phyloP scores from a whole-genome alignment of 2,888 invertebrate genomes.

The Eurytoma californica region DNA sequence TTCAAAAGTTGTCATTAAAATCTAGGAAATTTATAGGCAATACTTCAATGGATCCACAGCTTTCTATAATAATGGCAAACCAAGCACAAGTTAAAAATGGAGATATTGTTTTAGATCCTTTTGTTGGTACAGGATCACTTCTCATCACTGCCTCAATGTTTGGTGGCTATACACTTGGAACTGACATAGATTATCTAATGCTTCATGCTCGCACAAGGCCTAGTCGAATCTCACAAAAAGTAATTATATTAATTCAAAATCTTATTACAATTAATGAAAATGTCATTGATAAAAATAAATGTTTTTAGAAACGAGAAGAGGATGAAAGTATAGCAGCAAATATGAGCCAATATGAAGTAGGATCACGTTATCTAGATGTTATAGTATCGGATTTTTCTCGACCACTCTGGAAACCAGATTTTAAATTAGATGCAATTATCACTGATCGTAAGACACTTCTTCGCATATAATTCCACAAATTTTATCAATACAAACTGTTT shows the following conservation, averaged over 20 bases:
- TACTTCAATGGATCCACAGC: conserved; percentile 98
- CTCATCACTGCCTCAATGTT: conserved; percentile 93
- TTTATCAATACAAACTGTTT: not conserved
- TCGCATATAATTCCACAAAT: conserved; percentile 16
- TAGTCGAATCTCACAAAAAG: conserved; percentile 86
- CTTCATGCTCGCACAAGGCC: conserved; percentile 91
- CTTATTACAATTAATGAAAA: conserved; percentile 10
- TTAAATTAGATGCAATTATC: conserved; percentile 92
- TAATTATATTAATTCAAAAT: conserved; percentile 64
- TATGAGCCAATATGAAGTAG: conserved; percentile 90
- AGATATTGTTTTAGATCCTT: conserved; percentile 93
- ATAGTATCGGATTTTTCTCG: conserved; percentile 94
- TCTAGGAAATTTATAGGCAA: conserved; percentile 94
- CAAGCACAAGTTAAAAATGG: conserved; percentile 86
- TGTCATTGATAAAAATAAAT: not conserved
- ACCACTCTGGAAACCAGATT: conserved; percentile 83
- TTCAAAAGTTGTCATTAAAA: conserved; percentile 89
- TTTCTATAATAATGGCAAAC: conserved; percentile 97
- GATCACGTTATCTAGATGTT: conserved; percentile 88
- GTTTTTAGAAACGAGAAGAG: conserved; percentile 79
- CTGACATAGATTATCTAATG: conserved; percentile 96
- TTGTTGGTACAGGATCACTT: conserved; percentile 92
- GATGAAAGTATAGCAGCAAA: conserved; percentile 94
- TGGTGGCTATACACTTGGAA: conserved; percentile 90
- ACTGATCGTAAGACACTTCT: conserved; percentile 90